phyloP scores from a whole-genome alignment of 2,797 vertebrate species.

The Cichlasoma orientale region DNA sequence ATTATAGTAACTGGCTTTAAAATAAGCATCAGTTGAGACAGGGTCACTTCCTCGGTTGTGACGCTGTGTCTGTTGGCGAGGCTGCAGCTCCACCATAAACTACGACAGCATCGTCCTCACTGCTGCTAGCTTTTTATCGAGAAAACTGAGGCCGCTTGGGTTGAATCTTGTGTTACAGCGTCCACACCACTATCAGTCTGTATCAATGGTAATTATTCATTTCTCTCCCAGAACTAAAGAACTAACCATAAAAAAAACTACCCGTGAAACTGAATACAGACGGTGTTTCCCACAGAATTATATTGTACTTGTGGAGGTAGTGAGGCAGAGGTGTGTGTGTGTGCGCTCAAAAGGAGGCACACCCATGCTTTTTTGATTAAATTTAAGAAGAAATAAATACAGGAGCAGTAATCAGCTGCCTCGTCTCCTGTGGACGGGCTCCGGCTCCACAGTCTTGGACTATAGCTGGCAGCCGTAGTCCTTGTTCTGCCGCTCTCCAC shows the following conservation, averaged over 20 bases:
- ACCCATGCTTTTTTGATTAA: no score
- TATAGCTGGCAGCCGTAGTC: fast-evolving
- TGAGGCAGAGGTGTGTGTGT: neutral
- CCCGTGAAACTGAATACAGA: no score
- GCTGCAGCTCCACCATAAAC: neutral
- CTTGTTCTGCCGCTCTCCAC: neutral
- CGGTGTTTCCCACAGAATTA: neutral
- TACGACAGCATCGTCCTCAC: neutral
- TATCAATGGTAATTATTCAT: neutral
- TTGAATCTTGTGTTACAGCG: neutral
- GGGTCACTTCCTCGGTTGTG: fast-evolving
- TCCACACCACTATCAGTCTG: neutral
- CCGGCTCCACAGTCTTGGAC: neutral
- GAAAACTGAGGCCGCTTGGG: neutral
- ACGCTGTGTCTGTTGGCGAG: neutral
- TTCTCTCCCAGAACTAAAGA: neutral
- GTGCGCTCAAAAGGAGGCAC: no score
- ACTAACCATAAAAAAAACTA: no score
- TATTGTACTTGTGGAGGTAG: neutral
- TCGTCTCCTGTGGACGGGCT: neutral
- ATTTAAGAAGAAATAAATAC: neutral
- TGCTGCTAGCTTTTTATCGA: neutral
- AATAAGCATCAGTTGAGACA: neutral
- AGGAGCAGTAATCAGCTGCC: neutral
- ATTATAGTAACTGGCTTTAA: neutral